These are phyloP conservation scores for Pseudococcus viburni DNA, from an alignment of 2,888 invertebrate genomes.

Conservation along the genomic window DNA sequence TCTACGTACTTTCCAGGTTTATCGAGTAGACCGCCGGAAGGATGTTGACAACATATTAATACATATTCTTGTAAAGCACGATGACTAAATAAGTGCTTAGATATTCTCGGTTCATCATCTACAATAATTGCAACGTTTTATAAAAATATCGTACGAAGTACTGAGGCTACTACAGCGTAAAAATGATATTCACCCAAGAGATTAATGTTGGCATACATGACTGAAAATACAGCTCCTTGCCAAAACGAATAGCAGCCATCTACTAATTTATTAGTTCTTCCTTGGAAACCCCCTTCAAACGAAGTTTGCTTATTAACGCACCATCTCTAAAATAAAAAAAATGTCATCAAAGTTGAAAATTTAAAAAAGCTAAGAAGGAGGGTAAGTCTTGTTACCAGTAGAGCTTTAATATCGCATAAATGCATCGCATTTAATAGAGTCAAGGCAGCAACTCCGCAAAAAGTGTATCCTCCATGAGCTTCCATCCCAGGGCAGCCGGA, in stretches of 20 bases:
- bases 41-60: slow-evolving; percentile 90
- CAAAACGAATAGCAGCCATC: slow-evolving; percentile 99
- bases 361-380: background rate
- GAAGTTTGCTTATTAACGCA: slow-evolving; percentile 91
- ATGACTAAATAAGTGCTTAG: slow-evolving; percentile 83
- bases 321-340: slow-evolving; percentile 80
- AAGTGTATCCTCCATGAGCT: slow-evolving; percentile 99
- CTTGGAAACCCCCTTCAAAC: slow-evolving; percentile 97
- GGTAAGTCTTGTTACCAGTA: slow-evolving; percentile 75
- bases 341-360: background rate
- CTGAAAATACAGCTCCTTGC: slow-evolving; percentile 94
- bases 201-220: slow-evolving; percentile 73
- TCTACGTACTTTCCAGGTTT: slow-evolving; percentile 78
- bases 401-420: slow-evolving; percentile 81
- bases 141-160: background rate
- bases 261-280: slow-evolving; percentile 97
- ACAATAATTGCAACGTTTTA: background rate
- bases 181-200: background rate
- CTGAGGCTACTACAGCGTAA: background rate
- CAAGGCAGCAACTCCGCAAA: slow-evolving; percentile 94
- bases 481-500: slow-evolving; percentile 94
- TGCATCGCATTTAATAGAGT: slow-evolving; percentile 84
- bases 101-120: slow-evolving; percentile 68
- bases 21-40: slow-evolving; percentile 90
- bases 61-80: slow-evolving; percentile 95